Evolutionary conservation across 2,113 vertebrate species (phyloP), one percentile per base, ranked within the genome.

Genomic region (Platycercus adscitus): DNA sequence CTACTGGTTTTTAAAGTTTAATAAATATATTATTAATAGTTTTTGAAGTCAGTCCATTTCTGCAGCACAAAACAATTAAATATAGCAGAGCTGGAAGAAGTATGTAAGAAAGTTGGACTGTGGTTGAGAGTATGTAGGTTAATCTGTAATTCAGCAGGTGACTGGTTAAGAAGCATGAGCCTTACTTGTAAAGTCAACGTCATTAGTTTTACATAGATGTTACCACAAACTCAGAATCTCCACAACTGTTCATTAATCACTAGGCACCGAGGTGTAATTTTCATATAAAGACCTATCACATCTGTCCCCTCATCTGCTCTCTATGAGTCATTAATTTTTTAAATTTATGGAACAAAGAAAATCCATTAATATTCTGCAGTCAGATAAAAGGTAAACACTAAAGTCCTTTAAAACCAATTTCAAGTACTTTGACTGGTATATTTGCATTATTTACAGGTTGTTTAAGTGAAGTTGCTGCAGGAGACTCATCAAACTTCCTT

Each of bases 301-400:
- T 94, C 71, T 88, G 29, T 82, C 75, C 50, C 84, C 37, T 91
- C 79, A 72, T 81, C 44, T 88, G 53, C 21, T 83, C 26, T 91
- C n/a, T 88, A 17, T 13, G 82, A 88, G 39, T 92, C 63, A 83
- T 28, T 89, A 64, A 2, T 24, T 89, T 95, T 97, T 91, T 64
- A 91, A 50, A 88, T 92, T 89, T 95, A 84, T 84, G 31, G 94
- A 93, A 92, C 91, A 55, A 97, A 92, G 37, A 91, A 96, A 94
- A 89, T 29, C 7, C 46, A 75, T 90, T 91, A 86, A 50, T 79
- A 31, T 53, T 85, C 71, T 96, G 20, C 55, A 87, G 50, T 82
- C 25, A 94, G 39, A 75, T 46, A 21, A 65, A 88, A 94, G 16
- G 25, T 81, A 90, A 92, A 66, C 46, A 13, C 50, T 86, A 41